These are phyloP conservation scores for Nemotelus pantherinus DNA, from an alignment of 2,888 invertebrate species.

Conservation along the genomic window DNA sequence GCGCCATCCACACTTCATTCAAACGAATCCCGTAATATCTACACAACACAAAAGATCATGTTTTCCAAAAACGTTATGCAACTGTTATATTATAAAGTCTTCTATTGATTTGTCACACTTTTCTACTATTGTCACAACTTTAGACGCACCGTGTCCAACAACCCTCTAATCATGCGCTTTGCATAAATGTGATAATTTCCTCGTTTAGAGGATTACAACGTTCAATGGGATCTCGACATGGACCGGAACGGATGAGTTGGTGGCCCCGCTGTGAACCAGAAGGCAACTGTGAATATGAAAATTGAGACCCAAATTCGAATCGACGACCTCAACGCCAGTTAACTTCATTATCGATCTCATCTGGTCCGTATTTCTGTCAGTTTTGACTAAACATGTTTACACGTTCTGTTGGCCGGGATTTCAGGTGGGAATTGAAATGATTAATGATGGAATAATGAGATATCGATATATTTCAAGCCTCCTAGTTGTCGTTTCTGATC, in stretches of 20 bases:
- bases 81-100: not conserved
- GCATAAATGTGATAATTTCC: constrained; percentile 43
- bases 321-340: constrained; percentile 9
- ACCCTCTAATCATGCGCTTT: constrained; percentile 1
- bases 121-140: constrained; percentile 20
- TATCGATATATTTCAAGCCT: constrained; percentile 45
- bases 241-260: constrained; percentile 6
- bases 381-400: constrained; percentile 47
- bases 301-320: constrained; percentile 1
- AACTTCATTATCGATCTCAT: constrained; percentile 32
- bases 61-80: not conserved
- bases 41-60: no score
- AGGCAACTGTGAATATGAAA: not conserved
- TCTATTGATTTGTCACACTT: constrained; percentile 26
- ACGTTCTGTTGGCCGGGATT: constrained; percentile 14
- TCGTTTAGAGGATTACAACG: constrained; percentile 43
- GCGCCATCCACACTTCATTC: not conserved
- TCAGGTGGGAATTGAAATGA: constrained; percentile 46
- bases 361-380: constrained; percentile 21
- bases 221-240: not conserved
- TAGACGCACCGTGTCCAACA: not conserved
- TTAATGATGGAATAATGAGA: constrained; percentile 48
- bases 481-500: constrained; percentile 14
- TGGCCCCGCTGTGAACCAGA: constrained; percentile 40
- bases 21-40: no score